Percentiles rank a stretch among this genome's conserved stretches.
These are phyloP conservation scores for Cepphus grylle DNA, from an alignment of 2,113 vertebrate species.

Conservation along the genomic window DNA sequence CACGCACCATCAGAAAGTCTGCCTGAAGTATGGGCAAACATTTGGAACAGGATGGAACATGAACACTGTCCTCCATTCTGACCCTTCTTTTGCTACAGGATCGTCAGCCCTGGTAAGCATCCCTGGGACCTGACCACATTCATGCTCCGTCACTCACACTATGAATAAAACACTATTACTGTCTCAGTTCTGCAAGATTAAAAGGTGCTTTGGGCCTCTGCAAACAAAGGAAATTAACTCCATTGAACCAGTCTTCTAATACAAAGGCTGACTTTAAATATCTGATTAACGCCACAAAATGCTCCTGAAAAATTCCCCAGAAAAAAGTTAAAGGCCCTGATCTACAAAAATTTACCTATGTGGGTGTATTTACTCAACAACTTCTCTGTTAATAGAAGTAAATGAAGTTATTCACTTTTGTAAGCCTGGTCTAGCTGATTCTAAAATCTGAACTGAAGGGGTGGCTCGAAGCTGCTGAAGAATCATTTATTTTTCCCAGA, in stretches of 20 bases:
- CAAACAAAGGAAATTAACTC: neutral
- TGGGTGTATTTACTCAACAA: neutral
- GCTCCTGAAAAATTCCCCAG: neutral
- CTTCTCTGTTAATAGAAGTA: neutral
- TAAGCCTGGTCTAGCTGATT: neutral
- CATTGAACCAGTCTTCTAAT: neutral
- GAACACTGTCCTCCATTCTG: fast-evolving
- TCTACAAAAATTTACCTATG: neutral
- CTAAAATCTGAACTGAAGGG: neutral
- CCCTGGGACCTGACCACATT: neutral
- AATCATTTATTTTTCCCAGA: neutral
- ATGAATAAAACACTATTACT: neutral
- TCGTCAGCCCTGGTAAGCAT: neutral
- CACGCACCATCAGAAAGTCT: neutral
- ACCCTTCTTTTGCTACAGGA: neutral
- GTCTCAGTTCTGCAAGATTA: neutral
- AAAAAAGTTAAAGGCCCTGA: neutral
- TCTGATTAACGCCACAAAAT: neutral
- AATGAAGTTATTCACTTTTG: neutral
- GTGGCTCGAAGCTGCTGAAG: neutral
- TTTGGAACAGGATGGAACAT: neutral
- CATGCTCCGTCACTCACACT: neutral
- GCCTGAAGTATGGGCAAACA: neutral
- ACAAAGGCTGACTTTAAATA: neutral
- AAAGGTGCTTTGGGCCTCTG: neutral